Evolutionary conservation across 2,888 invertebrate species (phyloP).

Genomic region (Polymixis flavicincta): DNA sequence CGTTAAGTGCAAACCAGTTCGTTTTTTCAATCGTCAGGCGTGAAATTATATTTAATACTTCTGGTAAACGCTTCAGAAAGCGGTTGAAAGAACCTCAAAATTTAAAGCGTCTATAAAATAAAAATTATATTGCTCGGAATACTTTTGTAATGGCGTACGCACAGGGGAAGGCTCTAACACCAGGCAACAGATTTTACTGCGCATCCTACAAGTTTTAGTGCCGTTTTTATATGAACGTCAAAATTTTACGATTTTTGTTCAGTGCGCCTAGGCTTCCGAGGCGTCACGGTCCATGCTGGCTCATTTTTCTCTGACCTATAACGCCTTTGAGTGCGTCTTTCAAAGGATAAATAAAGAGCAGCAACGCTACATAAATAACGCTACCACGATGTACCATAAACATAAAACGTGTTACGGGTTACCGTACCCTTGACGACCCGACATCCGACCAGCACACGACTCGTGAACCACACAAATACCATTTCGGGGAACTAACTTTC

Average conservation of each 20-base stretch:
- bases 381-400: constrained; percentile 76
- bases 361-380: constrained; percentile 75
- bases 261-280: constrained; percentile 63
- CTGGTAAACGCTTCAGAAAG: constrained; percentile 62
- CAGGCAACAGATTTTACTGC: constrained; percentile 76
- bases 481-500: constrained; percentile 77
- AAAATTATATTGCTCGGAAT: constrained; percentile 70
- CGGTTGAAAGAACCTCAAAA: constrained; percentile 61
- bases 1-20: constrained; percentile 54
- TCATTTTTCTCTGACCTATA: constrained; percentile 67
- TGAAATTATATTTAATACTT: constrained; percentile 66
- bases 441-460: constrained; percentile 65
- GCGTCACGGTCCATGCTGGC: constrained; percentile 49
- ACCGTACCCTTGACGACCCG: constrained; percentile 72
- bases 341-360: constrained; percentile 73
- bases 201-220: constrained; percentile 75
- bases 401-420: constrained; percentile 79
- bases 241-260: constrained; percentile 70
- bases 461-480: constrained; percentile 70
- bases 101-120: constrained; percentile 61
- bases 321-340: constrained; percentile 62
- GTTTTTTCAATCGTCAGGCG: constrained; percentile 55
- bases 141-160: constrained; percentile 65
- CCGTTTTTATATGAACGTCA: constrained; percentile 75
- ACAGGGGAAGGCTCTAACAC: constrained; percentile 55